Base-by-base conservation (phyloP, 2,797 vertebrate species). In the Nothura maculosa region DNA sequence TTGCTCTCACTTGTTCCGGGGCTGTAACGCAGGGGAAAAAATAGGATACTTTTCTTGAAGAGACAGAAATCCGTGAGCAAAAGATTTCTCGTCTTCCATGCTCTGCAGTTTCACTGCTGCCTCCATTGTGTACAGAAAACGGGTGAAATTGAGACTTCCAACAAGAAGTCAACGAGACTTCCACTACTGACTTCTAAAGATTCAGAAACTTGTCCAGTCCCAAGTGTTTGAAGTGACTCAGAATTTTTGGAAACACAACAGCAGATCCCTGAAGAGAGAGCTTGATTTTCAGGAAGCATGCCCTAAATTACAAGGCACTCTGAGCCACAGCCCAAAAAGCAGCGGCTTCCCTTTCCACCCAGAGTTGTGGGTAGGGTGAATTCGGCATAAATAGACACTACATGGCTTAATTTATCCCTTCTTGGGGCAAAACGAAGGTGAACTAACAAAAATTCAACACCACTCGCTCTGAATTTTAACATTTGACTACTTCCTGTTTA, bases 271-370 rank as follows among this genome's bases (percentile, higher is more conserved):
- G 69, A 77, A 80, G 57, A 52, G 87, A 47, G 68, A 90, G 73
- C 64, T 83, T 2, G 3, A 9, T 76, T 94, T 82, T 60, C 72
- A 61, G 84, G 89, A 90, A 85, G 54, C 22, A 3, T 47, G 34
- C 50, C 58, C 15, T 17, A 87, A 91, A 91, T 92, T 83, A 92
- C n/a, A 84, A 87, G 30, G 62, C 62, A 72, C n/a, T 63, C 6
- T 30, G 47, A 89, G 62, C 79, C 58, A 52, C 61, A 89, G 80
- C 27, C 34, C 52, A 24, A 36, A 63, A 91, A 80, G 43, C 54
- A 81, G 67, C 5, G 7, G 73, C 45, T 10, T 87, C 72, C 25
- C 34, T 57, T 70, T 78, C 38, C 64, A 81, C 57, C 34, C 25
- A 81, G 34, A 85, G 58, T 3, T 3, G 20, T 16, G 48, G 73